These are phyloP conservation scores for Bufo bufo DNA, from an alignment of 2,113 vertebrate species.

Conservation along the genomic window DNA sequence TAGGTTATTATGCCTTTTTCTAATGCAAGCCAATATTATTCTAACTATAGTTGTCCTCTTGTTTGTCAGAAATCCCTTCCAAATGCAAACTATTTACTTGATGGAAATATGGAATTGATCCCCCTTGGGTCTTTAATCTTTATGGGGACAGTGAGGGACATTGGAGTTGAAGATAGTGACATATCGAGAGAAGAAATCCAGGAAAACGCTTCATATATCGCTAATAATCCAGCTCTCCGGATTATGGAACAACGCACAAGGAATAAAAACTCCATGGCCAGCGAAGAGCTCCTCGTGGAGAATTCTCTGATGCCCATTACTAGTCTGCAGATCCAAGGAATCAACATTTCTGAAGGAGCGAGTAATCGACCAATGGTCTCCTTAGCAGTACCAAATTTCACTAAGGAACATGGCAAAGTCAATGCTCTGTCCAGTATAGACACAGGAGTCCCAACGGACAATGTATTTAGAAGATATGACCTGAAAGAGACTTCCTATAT, in stretches of 20 bases:
- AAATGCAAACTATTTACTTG: neutral
- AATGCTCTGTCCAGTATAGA: neutral
- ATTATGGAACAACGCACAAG: neutral
- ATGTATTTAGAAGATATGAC: neutral
- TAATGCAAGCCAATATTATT: neutral
- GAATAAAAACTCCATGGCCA: neutral
- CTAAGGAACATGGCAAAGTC: neutral
- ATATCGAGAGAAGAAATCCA: neutral
- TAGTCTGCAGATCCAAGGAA: neutral
- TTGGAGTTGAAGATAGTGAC: neutral
- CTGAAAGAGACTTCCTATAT: neutral
- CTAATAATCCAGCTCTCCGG: neutral
- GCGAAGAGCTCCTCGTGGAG: neutral
- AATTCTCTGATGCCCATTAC: neutral
- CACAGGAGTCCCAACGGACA: neutral
- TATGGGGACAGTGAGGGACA: neutral
- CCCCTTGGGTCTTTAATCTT: neutral
- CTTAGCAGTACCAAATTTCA: neutral
- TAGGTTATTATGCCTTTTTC: too few species aligned
- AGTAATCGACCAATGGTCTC: neutral
- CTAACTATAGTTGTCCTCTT: neutral
- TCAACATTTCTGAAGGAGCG: neutral
- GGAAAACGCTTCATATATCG: conserved; percentile 1
- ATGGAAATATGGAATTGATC: neutral
- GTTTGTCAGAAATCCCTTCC: neutral